Conservation (phyloP, 1,140 invertebrate genomes). For the Caenorhabditis tropicalis region DNA sequence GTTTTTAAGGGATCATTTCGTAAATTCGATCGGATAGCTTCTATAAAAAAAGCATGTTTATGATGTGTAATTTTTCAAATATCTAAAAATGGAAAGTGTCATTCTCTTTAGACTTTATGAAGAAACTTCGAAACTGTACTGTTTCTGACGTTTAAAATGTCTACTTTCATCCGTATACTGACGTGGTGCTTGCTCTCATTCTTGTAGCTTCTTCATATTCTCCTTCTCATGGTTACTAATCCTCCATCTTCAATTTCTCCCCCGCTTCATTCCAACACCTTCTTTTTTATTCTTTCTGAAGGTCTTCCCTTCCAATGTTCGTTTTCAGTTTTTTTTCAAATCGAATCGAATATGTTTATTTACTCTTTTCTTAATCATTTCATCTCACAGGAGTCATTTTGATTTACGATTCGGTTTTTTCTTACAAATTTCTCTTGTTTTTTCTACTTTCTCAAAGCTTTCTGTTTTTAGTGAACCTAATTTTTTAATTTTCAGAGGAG, state of each 20-base stretch:
- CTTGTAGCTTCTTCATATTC: constrained; percentile 12
- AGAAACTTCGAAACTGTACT: too few relatives aligned
- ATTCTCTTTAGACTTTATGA: too few relatives aligned
- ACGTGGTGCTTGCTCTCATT: not conserved
- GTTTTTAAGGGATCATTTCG: not conserved
- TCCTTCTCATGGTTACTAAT: constrained; percentile 32
- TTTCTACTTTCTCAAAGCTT: not conserved
- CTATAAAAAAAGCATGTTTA: not conserved
- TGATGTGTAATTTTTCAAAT: not conserved
- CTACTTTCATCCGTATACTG: not conserved
- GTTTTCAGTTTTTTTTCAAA: not conserved
- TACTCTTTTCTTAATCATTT: not conserved
- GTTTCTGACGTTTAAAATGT: not conserved
- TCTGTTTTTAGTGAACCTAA: too few relatives aligned
- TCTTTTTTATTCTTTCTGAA: not conserved
- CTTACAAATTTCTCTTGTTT: not conserved
- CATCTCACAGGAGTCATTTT: too few relatives aligned
- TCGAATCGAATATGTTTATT: not conserved
- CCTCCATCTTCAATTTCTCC: not conserved
- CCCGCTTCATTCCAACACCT: not conserved
- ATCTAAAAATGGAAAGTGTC: too few relatives aligned
- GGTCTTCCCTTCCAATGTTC: constrained; percentile 34
- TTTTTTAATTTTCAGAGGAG: constrained; percentile 11
- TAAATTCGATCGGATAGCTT: not conserved
- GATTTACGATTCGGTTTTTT: not conserved